Conservation (phyloP, 2,888 invertebrate species). For the Pristionchus arcanus region DNA sequence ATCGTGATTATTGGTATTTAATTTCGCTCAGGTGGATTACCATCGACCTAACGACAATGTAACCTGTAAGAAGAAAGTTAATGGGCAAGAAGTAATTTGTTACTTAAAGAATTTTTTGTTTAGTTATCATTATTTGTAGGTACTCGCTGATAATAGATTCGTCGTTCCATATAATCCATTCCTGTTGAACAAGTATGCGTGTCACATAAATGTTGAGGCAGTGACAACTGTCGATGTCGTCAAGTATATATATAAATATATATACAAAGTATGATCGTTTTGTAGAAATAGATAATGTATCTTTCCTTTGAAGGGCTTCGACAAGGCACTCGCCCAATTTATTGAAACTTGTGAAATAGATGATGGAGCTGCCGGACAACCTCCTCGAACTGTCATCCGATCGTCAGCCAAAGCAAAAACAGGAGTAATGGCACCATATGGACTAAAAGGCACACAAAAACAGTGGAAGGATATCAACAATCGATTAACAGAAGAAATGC, state of each 20-base stretch:
- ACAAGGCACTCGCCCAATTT: background rate
- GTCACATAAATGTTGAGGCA: constrained; percentile 37
- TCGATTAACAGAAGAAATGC: too few relatives aligned
- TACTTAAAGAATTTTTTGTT: background rate
- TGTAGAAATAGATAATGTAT: background rate
- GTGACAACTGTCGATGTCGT: background rate
- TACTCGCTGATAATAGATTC: background rate
- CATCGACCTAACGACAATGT: background rate
- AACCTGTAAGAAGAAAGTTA: background rate
- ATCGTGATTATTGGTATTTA: background rate
- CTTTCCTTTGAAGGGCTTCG: background rate
- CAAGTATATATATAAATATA: constrained; percentile 48
- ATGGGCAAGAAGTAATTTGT: background rate
- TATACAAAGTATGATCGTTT: background rate
- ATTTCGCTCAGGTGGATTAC: background rate
- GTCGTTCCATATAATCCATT: constrained; percentile 33
- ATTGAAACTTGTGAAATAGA: background rate
- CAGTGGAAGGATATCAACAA: background rate
- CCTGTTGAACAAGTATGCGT: constrained; percentile 6
- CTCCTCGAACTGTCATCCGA: background rate
- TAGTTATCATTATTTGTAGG: background rate
- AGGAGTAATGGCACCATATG: background rate
- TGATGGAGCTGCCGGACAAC: background rate
- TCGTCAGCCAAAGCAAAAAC: background rate
- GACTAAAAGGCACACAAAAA: background rate